Conservation (phyloP, 1,140 invertebrate genomes). For the Ptiloglossa arizonensis region DNA sequence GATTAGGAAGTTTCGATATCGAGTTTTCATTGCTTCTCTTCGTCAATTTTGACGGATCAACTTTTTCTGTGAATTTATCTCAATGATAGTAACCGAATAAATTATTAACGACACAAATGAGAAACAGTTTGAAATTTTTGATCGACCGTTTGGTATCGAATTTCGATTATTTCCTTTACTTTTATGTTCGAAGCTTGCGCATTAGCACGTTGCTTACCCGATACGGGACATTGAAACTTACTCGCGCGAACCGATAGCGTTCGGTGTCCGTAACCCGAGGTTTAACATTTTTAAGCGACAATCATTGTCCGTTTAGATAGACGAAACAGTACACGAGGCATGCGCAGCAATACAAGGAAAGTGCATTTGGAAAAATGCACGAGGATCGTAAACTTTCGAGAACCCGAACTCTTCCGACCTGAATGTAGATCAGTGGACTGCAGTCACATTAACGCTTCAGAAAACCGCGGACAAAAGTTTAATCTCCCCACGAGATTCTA, state of each 20-base stretch:
- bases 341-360: not conserved
- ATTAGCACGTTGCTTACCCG: constrained; percentile 1
- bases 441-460: constrained; percentile 11
- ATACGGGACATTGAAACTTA: not conserved
- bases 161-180: too few species aligned
- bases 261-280: not conserved
- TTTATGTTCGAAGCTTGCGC: constrained; percentile 1
- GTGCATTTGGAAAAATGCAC: not conserved
- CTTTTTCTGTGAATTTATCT: too few species aligned
- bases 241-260: not conserved
- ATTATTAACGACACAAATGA: too few species aligned
- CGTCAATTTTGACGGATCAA: too few species aligned
- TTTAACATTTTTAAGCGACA: not conserved
- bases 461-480: constrained; percentile 19
- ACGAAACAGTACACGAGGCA: not conserved
- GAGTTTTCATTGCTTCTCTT: too few species aligned
- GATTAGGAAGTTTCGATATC: too few species aligned
- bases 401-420: constrained; percentile 2
- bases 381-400: not conserved
- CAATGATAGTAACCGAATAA: too few species aligned
- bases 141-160: too few species aligned
- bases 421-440: constrained; percentile 13
- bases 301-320: not conserved
- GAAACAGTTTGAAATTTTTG: too few species aligned
- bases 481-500: not conserved